phyloP scores from a whole-genome alignment of 2,888 invertebrate genomes.

The Hybos culiciformis region DNA sequence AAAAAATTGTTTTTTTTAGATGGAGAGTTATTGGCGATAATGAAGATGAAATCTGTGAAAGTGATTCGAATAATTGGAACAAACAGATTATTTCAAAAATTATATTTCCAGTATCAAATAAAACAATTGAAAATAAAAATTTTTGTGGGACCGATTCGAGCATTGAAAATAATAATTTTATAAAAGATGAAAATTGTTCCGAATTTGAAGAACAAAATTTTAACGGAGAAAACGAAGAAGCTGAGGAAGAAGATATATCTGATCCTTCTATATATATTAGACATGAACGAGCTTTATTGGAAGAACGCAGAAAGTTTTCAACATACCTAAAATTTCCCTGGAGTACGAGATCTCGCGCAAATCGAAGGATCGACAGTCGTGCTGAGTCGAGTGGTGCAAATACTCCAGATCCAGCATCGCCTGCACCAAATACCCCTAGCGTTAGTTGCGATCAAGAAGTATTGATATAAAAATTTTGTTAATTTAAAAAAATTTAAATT shows the following conservation, averaged over 20 bases:
- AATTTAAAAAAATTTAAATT: neutral
- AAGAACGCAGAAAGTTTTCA: constrained; percentile 59
- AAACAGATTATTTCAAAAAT: constrained; percentile 1
- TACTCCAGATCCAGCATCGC: constrained; percentile 59
- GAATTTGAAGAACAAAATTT: neutral
- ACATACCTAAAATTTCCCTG: constrained; percentile 35
- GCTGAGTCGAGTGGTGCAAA: constrained; percentile 58
- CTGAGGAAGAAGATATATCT: constrained; percentile 60
- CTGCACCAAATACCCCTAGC: constrained; percentile 31
- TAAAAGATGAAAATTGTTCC: neutral
- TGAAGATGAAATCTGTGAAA: constrained; percentile 25
- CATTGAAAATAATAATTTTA: neutral
- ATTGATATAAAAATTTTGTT: constrained; percentile 5
- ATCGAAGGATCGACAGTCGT: constrained; percentile 51
- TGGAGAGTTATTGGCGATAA: constrained; percentile 58
- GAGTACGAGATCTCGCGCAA: constrained; percentile 41
- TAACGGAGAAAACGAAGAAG: constrained; percentile 4
- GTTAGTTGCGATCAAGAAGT: constrained; percentile 30
- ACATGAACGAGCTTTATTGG: constrained; percentile 49
- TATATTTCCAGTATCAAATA: neutral
- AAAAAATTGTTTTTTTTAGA: constrained; percentile 35
- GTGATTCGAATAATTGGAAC: constrained; percentile 37
- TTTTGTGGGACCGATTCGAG: neutral
- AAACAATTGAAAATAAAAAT: neutral
- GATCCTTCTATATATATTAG: constrained; percentile 56